Evolutionary conservation across 2,797 vertebrate genomes (phyloP), one percentile per base, ranked within the genome.

Genomic region (Liparis tanakae): DNA sequence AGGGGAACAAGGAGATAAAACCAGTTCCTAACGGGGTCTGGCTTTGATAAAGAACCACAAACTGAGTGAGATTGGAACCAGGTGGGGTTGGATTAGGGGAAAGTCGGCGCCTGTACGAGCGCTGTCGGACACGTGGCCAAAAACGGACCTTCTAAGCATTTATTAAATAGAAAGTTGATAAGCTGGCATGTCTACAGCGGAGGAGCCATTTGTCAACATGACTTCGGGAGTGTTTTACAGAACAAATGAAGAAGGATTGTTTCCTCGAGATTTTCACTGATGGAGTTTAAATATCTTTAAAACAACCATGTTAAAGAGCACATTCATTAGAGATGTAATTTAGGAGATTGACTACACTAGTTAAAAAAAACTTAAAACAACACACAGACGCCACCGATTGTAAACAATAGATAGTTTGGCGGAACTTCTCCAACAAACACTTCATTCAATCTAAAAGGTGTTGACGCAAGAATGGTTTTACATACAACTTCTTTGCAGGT

Each of bases 1-100:
- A 57, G 62, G 85, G 75, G 84, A 85, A 86, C 82, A 70, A 54
- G 74, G 46, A 91, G 84, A 92, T 91, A 87, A 88, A 92, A 85
- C 84, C 71, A 64, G 87, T 63, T 89, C 81, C 85, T 85, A 65
- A 80, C 79, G n/a, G 79, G 68, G 82, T 81, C 86, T 92, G 91
- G 86, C 77, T 86, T 88, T 81, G 87, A 93, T 93, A 83, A 91
- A 85, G 83, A 51, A 70, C 79, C 80, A 79, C 80, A 79, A 79
- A 87, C 79, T 10, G 76, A 65, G 66, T 2, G 30, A 44, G 84
- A 92, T 88, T 90, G 74, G 80, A 91, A 89, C 86, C 91, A 92
- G 88, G 90, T 90, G 90, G 79, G 34, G 55, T 62, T 43, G 81
- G 78, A 83, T 84, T 51, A 74, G 70, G 51, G 58, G 50, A n/a